Evolutionary conservation across 2,113 vertebrate species (phyloP).

Genomic region (Megalops atlanticus): DNA sequence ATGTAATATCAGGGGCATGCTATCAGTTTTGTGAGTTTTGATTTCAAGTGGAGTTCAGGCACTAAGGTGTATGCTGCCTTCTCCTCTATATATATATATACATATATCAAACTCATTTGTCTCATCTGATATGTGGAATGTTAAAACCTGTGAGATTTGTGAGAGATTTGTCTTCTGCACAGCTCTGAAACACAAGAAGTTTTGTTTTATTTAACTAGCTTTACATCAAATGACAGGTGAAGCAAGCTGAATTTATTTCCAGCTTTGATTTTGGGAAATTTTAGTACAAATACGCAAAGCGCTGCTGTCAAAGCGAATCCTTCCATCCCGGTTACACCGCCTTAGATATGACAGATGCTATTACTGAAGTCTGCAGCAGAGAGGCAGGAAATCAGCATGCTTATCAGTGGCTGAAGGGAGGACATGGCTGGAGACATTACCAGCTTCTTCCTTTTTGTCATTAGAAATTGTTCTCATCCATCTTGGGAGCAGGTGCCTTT

Average conservation of each 20-base stretch:
- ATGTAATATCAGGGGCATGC: background rate
- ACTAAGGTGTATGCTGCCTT: no score
- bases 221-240: background rate
- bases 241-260: background rate
- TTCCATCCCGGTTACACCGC: background rate
- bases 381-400: background rate
- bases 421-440: background rate
- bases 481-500: background rate
- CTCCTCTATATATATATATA: no score
- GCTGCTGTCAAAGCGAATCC: background rate
- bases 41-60: no score
- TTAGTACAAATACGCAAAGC: background rate
- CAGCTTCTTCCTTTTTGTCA: background rate
- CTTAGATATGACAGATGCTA: background rate
- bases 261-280: background rate
- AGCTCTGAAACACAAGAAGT: background rate
- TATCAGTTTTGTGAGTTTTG: background rate
- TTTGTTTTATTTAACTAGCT: background rate
- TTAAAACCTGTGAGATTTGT: background rate
- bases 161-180: background rate
- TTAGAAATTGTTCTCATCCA: background rate
- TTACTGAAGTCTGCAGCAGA: background rate
- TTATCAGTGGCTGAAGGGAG: background rate
- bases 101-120: background rate
- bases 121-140: background rate